These are phyloP conservation scores for Omphaloscelis lunosa DNA, from an alignment of 2,888 invertebrate species.

Conservation along the genomic window DNA sequence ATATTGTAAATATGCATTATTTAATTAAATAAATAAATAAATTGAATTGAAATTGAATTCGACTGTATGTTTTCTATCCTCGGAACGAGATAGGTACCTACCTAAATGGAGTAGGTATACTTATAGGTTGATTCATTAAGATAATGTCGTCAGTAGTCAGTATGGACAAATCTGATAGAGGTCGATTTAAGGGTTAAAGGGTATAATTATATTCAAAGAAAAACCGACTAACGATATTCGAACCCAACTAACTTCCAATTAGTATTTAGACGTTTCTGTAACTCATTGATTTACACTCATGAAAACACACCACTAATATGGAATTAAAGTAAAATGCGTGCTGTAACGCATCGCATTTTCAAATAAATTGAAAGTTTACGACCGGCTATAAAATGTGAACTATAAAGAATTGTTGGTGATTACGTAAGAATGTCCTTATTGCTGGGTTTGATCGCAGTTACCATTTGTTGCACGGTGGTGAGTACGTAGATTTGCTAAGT, in stretches of 20 bases:
- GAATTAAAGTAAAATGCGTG: conserved; percentile 24
- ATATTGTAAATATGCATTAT: no score
- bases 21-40: no score
- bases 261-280: conserved; percentile 1
- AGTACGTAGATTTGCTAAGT: conserved; percentile 27
- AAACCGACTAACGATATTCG: background rate
- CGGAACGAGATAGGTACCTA: background rate
- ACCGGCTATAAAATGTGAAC: conserved; percentile 43
- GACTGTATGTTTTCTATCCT: no score
- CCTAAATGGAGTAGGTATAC: background rate
- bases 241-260: background rate
- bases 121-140: background rate
- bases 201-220: background rate
- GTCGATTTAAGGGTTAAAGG: background rate
- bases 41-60: no score
- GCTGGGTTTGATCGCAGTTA: conserved; percentile 26
- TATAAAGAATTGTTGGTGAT: conserved; percentile 29
- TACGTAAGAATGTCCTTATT: conserved; percentile 51
- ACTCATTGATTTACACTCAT: background rate
- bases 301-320: background rate
- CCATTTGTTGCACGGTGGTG: conserved; percentile 46
- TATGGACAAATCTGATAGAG: background rate
- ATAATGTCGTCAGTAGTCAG: background rate
- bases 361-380: conserved; percentile 45
- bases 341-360: conserved; percentile 1